Conservation (phyloP, 1,140 invertebrate species). For the Phymorhynchus buccinoides region DNA sequence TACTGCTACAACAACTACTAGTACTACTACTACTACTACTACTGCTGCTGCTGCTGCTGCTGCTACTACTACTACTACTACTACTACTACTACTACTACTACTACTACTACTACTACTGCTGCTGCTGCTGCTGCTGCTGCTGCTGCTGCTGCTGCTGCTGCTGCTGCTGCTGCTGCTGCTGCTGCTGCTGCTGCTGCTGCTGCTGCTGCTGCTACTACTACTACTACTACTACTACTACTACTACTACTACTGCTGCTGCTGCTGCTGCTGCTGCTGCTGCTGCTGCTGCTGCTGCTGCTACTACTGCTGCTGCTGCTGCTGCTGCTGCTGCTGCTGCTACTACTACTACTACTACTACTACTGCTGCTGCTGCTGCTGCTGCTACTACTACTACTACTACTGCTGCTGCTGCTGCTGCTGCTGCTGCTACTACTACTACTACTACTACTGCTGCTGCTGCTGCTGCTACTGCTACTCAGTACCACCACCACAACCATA, state of each 20-base stretch:
- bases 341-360: conserved; percentile 21
- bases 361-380: conserved; percentile 18
- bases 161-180: not conserved
- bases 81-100: not conserved
- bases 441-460: conserved; percentile 34
- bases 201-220: not conserved
- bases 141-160: not conserved
- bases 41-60: conserved; percentile 21
- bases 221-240: not conserved
- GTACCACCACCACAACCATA: too few relatives aligned
- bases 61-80: not conserved
- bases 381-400: conserved; percentile 30
- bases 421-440: conserved; percentile 34
- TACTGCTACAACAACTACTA: too few relatives aligned
- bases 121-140: not conserved
- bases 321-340: conserved; percentile 7
- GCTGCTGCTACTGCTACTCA: too few relatives aligned
- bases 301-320: not conserved
- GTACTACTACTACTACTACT: conserved; percentile 30
- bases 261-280: conserved; percentile 3
- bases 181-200: not conserved
- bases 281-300: not conserved
- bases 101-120: not conserved
- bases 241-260: not conserved
- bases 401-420: conserved; percentile 24